Base-by-base conservation (phyloP, 2,888 invertebrate species). In the Hipparchia sbordonii region DNA sequence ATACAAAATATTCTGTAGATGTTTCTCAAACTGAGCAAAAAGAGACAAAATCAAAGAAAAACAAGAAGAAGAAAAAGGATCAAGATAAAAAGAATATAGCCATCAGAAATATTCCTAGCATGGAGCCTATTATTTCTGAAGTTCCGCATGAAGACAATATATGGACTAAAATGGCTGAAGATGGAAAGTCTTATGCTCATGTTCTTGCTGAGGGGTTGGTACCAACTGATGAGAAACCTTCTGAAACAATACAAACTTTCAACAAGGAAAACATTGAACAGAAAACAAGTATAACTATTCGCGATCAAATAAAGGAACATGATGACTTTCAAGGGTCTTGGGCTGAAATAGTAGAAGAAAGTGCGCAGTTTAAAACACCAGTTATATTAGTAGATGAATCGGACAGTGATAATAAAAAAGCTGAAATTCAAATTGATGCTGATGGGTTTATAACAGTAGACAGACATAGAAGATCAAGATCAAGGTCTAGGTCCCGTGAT, bases 101-200 rank as follows among this genome's bases (percentile, higher is more conserved):
- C n/a, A 13, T 71, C 9, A 56, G 61, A 23, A 74, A 74, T 70
- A 45, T 72, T 68, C 51, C 52, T 74, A 70, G 63, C 46, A 46
- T 39, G 8, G 59, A 67, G n/a, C 51, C 72, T 10, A 54, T 23
- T 12, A 8, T 66, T 56, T 2, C 70, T 48, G 56, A 66, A 33
- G 59, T 73, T 45, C 13, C 77, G 13, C 82, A 33, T 52, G 23
- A 73, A 73, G 56, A 71, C 23, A 95, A 94, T 81, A 89, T 95
- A 39, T 95, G 95, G 95, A 83, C 85, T n/a, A 91, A 89, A 81
- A 78, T 90, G 56, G 85, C 89, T 67, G 90, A 93, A 59, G 96
- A 95, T 76, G 95, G 95, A 0, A 96, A 96, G 87, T 96, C 96
- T 0, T 96, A 96, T 81, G 96, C 96, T 33, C 95, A 96, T 87